These are phyloP conservation scores for Ramazzottius varieornatus DNA, from an alignment of 2,888 invertebrate species.

Conservation along the genomic window DNA sequence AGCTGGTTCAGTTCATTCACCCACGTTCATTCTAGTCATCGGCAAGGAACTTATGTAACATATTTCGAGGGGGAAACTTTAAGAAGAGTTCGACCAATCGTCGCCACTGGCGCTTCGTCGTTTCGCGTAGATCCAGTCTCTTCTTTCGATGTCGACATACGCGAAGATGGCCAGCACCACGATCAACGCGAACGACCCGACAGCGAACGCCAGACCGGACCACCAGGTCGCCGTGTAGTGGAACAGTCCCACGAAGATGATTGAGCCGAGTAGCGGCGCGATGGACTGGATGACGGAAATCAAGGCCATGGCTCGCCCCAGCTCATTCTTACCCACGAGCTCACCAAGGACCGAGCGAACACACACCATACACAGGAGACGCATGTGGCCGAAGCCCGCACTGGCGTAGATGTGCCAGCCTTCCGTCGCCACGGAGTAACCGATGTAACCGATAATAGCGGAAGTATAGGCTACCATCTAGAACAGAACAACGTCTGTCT, in stretches of 20 bases:
- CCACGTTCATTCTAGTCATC: too few species aligned
- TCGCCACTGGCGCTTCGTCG: too few species aligned
- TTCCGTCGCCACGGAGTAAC: neutral
- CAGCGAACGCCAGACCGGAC: neutral
- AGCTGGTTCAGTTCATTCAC: too few species aligned
- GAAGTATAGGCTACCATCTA: neutral
- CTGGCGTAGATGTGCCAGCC: neutral
- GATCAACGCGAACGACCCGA: neutral
- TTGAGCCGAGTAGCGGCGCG: neutral
- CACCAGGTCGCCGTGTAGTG: neutral
- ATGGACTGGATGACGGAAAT: neutral
- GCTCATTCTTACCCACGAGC: neutral
- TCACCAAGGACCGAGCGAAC: neutral
- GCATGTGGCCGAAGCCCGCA: neutral
- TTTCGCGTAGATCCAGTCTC: neutral
- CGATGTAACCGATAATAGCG: neutral
- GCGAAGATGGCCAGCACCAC: neutral
- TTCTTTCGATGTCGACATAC: neutral
- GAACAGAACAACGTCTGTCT: too few species aligned
- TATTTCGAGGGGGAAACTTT: too few species aligned
- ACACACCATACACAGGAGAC: neutral
- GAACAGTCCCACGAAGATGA: neutral
- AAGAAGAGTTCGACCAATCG: too few species aligned
- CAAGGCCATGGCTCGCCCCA: neutral
- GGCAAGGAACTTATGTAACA: too few species aligned